Percentiles rank a stretch among this genome's conserved stretches.
These are phyloP conservation scores for Octodonta nipae DNA, from an alignment of 2,888 invertebrate species.

Conservation along the genomic window DNA sequence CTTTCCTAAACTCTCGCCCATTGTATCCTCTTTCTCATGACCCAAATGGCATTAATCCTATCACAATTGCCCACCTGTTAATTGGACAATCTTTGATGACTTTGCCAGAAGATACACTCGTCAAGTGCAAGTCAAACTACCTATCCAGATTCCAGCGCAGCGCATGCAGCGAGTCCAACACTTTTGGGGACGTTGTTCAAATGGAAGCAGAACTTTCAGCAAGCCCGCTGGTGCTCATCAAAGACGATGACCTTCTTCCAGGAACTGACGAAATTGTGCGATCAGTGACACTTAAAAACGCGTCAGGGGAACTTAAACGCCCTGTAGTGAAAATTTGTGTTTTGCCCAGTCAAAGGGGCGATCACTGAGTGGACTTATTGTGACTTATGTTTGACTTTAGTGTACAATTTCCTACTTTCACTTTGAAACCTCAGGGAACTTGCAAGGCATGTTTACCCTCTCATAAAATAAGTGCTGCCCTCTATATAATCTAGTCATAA, in stretches of 20 bases:
- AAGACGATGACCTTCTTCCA: not conserved
- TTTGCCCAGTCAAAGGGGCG: not conserved
- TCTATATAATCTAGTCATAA: too few species aligned
- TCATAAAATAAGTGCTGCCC: too few species aligned
- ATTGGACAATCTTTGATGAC: too few species aligned
- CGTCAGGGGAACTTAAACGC: not conserved
- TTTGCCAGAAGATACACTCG: too few species aligned
- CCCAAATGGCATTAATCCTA: constrained; percentile 9
- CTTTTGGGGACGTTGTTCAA: constrained; percentile 6
- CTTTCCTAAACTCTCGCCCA: constrained; percentile 21
- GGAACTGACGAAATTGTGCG: not conserved
- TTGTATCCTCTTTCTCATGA: constrained; percentile 11
- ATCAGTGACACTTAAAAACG: not conserved
- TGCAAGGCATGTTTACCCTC: too few species aligned
- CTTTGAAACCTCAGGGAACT: too few species aligned
- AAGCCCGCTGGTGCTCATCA: not conserved
- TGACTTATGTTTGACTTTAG: too few species aligned
- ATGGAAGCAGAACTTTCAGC: constrained; percentile 2
- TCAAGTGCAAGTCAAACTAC: too few species aligned
- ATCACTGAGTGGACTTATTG: too few species aligned
- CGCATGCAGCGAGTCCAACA: constrained; percentile 5
- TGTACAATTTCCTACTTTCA: too few species aligned
- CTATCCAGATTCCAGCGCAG: too few species aligned
- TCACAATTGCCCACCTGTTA: constrained; percentile 14
- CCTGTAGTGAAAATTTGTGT: not conserved